These are phyloP conservation scores for Ylistrum balloti DNA, from an alignment of 1,140 invertebrate genomes.

Conservation along the genomic window DNA sequence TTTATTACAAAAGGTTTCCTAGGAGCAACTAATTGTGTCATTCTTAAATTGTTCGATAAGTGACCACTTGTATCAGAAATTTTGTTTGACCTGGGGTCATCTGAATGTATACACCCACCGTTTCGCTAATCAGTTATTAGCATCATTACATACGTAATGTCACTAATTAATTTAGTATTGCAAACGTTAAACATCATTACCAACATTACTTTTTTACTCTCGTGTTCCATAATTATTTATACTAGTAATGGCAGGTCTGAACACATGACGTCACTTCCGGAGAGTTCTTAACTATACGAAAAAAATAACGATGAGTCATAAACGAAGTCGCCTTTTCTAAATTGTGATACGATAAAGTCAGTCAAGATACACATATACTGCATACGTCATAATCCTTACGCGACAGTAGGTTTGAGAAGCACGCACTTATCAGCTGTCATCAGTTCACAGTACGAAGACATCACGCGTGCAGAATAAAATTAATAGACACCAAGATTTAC, in stretches of 20 bases:
- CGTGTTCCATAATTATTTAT: neutral
- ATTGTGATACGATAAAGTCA: neutral
- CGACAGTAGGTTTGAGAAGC: neutral
- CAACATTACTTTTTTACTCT: too few relatives aligned
- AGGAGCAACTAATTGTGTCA: neutral
- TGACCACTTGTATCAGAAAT: neutral
- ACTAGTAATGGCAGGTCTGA: neutral
- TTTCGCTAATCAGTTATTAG: too few relatives aligned
- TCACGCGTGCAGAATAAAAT: neutral
- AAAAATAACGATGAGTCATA: neutral
- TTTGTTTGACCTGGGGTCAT: neutral
- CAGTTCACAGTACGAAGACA: neutral
- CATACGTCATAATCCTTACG: neutral
- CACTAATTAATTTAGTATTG: too few relatives aligned
- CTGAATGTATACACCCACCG: too few relatives aligned
- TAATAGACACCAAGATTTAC: neutral
- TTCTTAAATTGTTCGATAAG: neutral
- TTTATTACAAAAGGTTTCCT: neutral
- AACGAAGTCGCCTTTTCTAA: neutral
- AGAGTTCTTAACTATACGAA: neutral
- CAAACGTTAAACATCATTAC: too few relatives aligned
- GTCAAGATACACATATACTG: constrained; percentile 1
- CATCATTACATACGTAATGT: too few relatives aligned
- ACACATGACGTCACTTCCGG: neutral
- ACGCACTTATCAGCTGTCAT: neutral